Evolutionary conservation across 2,888 invertebrate genomes (phyloP), one percentile per base, ranked within the genome.

Genomic region (Epirrhoe alternata): DNA sequence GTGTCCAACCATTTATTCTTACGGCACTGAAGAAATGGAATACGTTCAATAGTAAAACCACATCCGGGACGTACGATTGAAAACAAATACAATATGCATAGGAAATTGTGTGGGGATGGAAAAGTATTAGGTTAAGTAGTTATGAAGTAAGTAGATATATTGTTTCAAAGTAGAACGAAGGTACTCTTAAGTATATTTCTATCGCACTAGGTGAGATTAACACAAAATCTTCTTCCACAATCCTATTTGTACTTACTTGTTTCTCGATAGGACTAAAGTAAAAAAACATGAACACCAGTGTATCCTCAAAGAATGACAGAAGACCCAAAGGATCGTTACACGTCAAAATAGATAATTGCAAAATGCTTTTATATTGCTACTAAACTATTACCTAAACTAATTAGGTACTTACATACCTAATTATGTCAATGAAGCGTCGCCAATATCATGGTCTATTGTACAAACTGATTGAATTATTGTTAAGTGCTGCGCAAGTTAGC

Each of bases 21-120:
- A 45, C 55, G 51, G n/a, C 38, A 51, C 30, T 16, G n/a, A 53
- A 49, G 49, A 57, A 61, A 57, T 57, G 14, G 64, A 30, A 55
- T 60, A 56, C 17, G 45, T 49, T 60, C 63, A 52, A 50, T 60
- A 60, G 31, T 45, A 56, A 52, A 62, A 33, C 47, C 38, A 52
- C 60, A 59, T 51, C 31, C 58, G 31, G 45, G 24, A 49, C n/a
- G 47, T 24, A 47, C 49, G 63, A 63, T 67, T 60, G 56, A 60
- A 59, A 55, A 60, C 61, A 66, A 66, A 66, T 66, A 66, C 57
- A 58, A 61, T 53, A 66, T 61, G 52, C 52, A 61, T 33, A 42
- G 30, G 38, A 55, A 45, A 57, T 47, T 52, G 35, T 38, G 47
- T 59, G 56, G 60, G 52, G 47, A 57, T 30, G 42, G 57, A 52